Evolutionary conservation across 2,113 vertebrate genomes (phyloP).

Genomic region (Buteo buteo): DNA sequence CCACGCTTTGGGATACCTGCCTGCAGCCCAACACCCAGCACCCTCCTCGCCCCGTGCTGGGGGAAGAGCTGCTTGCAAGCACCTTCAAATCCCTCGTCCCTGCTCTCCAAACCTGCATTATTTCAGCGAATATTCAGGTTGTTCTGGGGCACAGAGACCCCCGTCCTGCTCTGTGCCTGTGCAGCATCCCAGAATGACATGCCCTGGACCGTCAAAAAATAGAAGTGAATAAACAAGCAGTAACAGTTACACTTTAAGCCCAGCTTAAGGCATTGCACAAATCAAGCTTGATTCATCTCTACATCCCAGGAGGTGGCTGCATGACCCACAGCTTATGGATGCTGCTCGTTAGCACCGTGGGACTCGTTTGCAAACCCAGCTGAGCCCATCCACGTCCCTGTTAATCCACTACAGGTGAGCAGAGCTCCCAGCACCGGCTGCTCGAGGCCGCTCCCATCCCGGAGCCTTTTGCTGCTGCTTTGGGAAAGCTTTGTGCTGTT

Average conservation of each 20-base stretch:
- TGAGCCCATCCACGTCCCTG: accelerated
- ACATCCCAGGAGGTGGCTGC: accelerated
- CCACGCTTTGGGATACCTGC: neutral
- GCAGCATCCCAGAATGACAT: neutral
- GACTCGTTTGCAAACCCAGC: neutral
- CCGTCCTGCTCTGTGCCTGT: neutral
- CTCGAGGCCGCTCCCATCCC: accelerated
- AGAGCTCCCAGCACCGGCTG: neutral
- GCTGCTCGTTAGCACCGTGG: accelerated
- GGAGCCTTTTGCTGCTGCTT: accelerated
- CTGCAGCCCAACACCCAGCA: neutral
- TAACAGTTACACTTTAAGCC: neutral
- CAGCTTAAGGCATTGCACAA: neutral
- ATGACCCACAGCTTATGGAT: accelerated
- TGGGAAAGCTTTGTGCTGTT: neutral
- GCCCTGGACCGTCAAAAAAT: neutral
- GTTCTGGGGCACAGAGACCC: neutral
- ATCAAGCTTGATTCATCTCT: neutral
- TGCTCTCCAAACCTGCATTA: neutral
- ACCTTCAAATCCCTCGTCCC: neutral
- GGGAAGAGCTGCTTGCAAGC: neutral
- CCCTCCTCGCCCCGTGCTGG: neutral
- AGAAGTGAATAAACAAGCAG: neutral
- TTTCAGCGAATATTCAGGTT: too few relatives aligned
- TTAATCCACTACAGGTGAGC: neutral